Evolutionary conservation across 2,797 vertebrate genomes (phyloP), one percentile per base, ranked within the genome.

Genomic region (Propithecus deckenii): DNA sequence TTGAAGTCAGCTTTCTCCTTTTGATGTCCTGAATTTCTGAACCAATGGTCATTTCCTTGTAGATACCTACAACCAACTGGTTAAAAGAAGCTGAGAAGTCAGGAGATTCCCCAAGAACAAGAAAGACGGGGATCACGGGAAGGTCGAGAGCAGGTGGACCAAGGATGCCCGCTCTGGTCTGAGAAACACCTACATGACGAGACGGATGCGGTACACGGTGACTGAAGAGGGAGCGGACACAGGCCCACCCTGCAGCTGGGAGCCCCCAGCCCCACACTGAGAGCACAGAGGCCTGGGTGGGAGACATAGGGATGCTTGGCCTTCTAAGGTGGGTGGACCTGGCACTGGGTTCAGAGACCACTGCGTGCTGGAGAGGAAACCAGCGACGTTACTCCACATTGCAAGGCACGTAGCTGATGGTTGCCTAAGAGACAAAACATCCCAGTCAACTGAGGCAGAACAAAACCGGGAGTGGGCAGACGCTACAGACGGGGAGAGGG

Each of bases 31-130:
- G 50, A 69, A 61, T 86, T 90, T 95, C 59, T 72, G 59, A 93
- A 83, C 25, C 25, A 28, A 41, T 55, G 69, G 55, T 63, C 30
- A 28, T 76, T 83, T 55, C 87, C 69, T 48, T 57, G 8, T 46
- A 91, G 86, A 88, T 35, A 18, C 41, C n/a, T 72, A 88, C 84
- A 79, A 84, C 32, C 87, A 67, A 61, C 46, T 38, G 79, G 88
- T 88, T 78, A 61, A 76, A 84, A 72, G 59, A 69, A 85, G 46
- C 25, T 1, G 1, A 10, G 59, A 69, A 76, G 52, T 71, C 23
- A 28, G 32, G 28, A 35, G 11, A 81, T 63, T 25, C 41, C 67
- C 67, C 14, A 65, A 43, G 55, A 74, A 32, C 52, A 65, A 87
- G 71, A 50, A 65, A 57, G 28, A 38, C 1, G 0, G 1, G 0